A percentile compares a stretch with the other conserved stretches of the same genome.
Conservation (phyloP, 1,140 invertebrate species). For the Danaus melanippus region DNA sequence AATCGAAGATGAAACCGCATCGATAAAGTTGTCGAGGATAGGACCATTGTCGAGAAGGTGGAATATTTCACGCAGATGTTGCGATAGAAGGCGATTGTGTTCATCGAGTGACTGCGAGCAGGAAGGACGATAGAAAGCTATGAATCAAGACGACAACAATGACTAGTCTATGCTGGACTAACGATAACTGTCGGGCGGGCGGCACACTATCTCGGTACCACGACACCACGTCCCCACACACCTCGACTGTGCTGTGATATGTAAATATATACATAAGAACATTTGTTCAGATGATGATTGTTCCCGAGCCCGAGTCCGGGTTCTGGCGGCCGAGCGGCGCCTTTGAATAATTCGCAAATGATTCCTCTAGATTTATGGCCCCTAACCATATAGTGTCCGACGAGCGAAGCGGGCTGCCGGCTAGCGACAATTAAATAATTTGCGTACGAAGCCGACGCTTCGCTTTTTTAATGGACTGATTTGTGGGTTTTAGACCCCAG, state of each 20-base stretch:
- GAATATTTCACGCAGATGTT: slow-evolving; percentile 66
- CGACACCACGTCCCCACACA: too few species aligned
- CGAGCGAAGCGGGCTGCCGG: slow-evolving; percentile 13
- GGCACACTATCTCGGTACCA: too few species aligned
- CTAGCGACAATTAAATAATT: slow-evolving; percentile 61
- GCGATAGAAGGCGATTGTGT: slow-evolving; percentile 51
- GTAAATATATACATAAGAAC: slow-evolving; percentile 18
- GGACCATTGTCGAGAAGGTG: slow-evolving; percentile 41
- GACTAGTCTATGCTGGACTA: slow-evolving; percentile 21
- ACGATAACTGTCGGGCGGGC: slow-evolving; percentile 33
- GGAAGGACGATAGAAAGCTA: slow-evolving; percentile 52
- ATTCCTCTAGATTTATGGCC: slow-evolving; percentile 60
- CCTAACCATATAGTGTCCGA: slow-evolving; percentile 49
- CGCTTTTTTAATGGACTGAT: slow-evolving; percentile 25
- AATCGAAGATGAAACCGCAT: too few species aligned
- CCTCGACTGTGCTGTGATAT: too few species aligned
- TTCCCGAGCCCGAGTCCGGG: slow-evolving; percentile 9
- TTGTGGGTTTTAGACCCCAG: slow-evolving; percentile 25
- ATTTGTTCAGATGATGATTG: slow-evolving; percentile 36
- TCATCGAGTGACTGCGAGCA: slow-evolving; percentile 48
- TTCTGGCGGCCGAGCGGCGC: slow-evolving; percentile 47
- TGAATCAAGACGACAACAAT: slow-evolving; percentile 39
- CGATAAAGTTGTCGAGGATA: too few species aligned
- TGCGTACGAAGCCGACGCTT: slow-evolving; percentile 42
- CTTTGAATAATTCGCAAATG: slow-evolving; percentile 63